Evolutionary conservation across 2,113 vertebrate genomes (phyloP).

Genomic region (Gnathonemus echidnorhynchus): DNA sequence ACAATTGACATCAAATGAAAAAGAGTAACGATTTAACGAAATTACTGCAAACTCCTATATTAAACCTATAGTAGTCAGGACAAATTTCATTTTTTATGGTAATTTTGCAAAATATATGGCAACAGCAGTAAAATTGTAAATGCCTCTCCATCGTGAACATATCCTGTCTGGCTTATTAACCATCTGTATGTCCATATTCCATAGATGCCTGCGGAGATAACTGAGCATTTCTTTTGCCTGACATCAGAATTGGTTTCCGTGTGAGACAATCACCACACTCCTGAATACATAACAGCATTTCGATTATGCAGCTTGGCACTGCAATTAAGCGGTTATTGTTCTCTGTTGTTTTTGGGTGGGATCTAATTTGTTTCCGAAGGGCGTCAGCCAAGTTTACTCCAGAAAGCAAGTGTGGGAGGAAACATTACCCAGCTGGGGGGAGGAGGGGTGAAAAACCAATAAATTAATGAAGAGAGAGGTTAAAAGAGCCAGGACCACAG

Average conservation of each 20-base stretch:
- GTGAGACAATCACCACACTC: conserved; percentile 33
- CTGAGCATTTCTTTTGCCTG: conserved; percentile 30
- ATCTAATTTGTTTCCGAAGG: neutral
- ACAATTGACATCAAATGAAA: neutral
- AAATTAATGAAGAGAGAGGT: conserved; percentile 1
- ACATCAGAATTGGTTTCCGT: conserved; percentile 32
- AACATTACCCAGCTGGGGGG: neutral
- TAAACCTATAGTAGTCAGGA: neutral
- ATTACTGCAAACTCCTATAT: neutral
- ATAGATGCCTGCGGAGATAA: conserved; percentile 29
- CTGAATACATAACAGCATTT: conserved; percentile 32
- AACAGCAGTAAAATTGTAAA: conserved; percentile 41
- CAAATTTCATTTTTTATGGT: neutral
- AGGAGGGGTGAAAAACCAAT: neutral
- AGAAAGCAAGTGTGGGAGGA: neutral
- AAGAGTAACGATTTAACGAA: neutral
- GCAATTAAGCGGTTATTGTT: conserved; percentile 47
- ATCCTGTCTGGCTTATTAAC: conserved; percentile 23
- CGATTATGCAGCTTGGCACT: conserved; percentile 37
- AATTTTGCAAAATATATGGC: conserved; percentile 38
- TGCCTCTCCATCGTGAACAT: conserved; percentile 38
- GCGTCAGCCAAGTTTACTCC: neutral
- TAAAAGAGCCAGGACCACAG: neutral
- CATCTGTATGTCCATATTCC: conserved; percentile 4
- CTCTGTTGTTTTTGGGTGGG: conserved; percentile 30